Base-by-base conservation (phyloP, 1,140 invertebrate genomes). In the Stegodyphus dumicola region DNA sequence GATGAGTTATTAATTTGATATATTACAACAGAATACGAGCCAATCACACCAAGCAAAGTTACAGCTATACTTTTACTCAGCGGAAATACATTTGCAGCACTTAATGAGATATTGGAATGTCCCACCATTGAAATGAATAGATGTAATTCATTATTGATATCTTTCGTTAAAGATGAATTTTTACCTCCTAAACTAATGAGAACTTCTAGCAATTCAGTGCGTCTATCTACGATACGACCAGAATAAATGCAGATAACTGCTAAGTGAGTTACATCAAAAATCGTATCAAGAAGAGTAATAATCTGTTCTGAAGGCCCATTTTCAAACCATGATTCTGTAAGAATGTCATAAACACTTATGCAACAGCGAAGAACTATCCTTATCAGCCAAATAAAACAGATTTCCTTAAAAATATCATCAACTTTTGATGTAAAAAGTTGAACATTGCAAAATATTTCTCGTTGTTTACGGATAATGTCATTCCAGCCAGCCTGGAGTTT, bases 21-120 rank as follows among this genome's bases (percentile, higher is more conserved):
- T 69, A 81, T 81, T 13, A 81, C 49, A 7, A 81, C 49, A 51
- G 70, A 81, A 17, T 81, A 81, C 6, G 79, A 81, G 9, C 56
- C 56, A 11, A 81, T 65, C 6, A 66, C 79, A 13, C 79, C 79
- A 15, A 81, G 13, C n/a, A 81, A 52, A 18, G 79, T 81, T 6
- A 81, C 70, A 65, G 71, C 71, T 4, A 81, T 18, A 1, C 74
- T 81, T 33, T 65, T 81, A 7, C 74, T 74, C 7, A 81, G 11
- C 5, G 54, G 52, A 54, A 81, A 81, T 17, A 81, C 52, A 74
- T 81, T 74, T 53, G 67, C 79, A 18, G 51, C 70, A 6, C 70
- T 74, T 52, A 81, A 73, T 13, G 15, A 18, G 33, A 81, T 74
- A 33, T 71, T 64, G 13, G 79, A 81, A 66, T 81, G 79, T 18